A percentile compares a stretch with the other conserved stretches of the same genome.
These are phyloP conservation scores for Stenurella melanura DNA, from an alignment of 2,888 invertebrate species.

Conservation along the genomic window DNA sequence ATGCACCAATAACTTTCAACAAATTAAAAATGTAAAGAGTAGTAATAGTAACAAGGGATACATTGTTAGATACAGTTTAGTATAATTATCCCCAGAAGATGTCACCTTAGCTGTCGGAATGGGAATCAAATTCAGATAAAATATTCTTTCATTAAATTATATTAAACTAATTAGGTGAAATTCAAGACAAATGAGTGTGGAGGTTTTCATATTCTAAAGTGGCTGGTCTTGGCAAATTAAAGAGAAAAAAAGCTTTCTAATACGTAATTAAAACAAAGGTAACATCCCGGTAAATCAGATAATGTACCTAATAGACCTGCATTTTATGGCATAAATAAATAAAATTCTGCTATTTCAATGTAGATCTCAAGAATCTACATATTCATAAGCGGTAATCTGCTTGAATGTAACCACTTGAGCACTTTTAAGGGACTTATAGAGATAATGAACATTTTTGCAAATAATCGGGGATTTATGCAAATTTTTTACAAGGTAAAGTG, in stretches of 20 bases:
- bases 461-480: conserved; percentile 59
- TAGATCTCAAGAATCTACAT: conserved; percentile 58
- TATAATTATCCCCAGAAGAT: too few relatives aligned
- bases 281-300: neutral
- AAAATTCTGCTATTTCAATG: conserved; percentile 29
- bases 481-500: conserved; percentile 31
- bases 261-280: neutral
- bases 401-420: conserved; percentile 59
- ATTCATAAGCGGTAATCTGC: conserved; percentile 60
- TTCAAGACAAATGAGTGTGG: too few relatives aligned
- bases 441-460: conserved; percentile 61
- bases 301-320: neutral
- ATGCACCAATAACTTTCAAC: too few relatives aligned
- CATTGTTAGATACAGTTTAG: too few relatives aligned
- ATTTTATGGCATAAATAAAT: conserved; percentile 9
- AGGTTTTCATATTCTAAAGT: too few relatives aligned
- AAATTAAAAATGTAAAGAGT: too few relatives aligned
- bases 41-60: too few relatives aligned
- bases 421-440: conserved; percentile 57
- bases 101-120: too few relatives aligned
- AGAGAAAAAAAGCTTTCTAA: neutral
- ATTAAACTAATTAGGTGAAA: too few relatives aligned
- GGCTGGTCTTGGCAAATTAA: neutral
- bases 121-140: too few relatives aligned
- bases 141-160: too few relatives aligned